These are phyloP conservation scores for Holcopasites calliopsidis DNA, from an alignment of 1,140 invertebrate species.

Conservation along the genomic window DNA sequence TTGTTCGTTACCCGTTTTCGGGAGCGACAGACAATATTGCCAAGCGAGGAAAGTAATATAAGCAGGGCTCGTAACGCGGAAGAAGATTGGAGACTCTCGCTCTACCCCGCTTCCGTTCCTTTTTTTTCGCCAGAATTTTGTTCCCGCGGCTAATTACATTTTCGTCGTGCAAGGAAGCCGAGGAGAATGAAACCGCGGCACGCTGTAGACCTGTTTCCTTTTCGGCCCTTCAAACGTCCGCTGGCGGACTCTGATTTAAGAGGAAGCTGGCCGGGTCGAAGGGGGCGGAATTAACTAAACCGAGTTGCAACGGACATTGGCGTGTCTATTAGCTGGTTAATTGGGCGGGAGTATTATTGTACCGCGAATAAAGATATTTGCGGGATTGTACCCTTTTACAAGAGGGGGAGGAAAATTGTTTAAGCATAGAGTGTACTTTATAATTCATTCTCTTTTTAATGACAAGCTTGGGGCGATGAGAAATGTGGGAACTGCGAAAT, in stretches of 20 bases:
- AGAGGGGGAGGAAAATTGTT: no score
- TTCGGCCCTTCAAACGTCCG: neutral
- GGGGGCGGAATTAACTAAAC: neutral
- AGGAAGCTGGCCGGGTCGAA: no score
- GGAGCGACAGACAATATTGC: slow-evolving; percentile 23
- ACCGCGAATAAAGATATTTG: neutral
- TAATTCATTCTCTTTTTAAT: no score
- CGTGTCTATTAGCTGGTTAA: neutral
- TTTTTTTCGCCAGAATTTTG: slow-evolving; percentile 19
- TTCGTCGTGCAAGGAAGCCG: slow-evolving; percentile 32
- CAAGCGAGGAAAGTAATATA: slow-evolving; percentile 40
- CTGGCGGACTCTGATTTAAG: neutral
- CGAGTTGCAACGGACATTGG: neutral
- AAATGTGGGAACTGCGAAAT: no score
- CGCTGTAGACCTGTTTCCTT: neutral
- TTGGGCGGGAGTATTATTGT: neutral
- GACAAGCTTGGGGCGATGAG: no score
- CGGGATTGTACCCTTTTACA: no score
- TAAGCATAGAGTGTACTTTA: no score
- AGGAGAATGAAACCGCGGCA: slow-evolving; percentile 12
- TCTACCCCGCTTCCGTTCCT: slow-evolving; percentile 6
- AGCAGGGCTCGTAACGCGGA: slow-evolving; percentile 14
- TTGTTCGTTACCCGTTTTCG: slow-evolving; percentile 24
- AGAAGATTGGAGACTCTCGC: slow-evolving; percentile 22
- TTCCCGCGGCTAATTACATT: slow-evolving; percentile 52